Evolutionary conservation across 1,140 invertebrate genomes (phyloP).

Genomic region (Hormaphis cornu): DNA sequence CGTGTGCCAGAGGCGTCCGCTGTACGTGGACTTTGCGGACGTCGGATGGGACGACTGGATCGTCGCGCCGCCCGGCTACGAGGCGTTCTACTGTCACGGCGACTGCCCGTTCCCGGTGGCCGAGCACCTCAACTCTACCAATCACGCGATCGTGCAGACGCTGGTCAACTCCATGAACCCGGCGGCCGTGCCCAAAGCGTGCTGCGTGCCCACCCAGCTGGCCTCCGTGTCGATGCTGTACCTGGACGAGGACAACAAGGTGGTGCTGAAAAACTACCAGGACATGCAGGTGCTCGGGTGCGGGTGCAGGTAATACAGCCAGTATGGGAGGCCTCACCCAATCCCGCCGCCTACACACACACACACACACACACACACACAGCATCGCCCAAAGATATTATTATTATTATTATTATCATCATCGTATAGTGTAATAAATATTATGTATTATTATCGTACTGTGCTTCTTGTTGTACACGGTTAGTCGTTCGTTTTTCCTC

Average conservation of each 20-base stretch:
- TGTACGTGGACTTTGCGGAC: slow-evolving; percentile 93
- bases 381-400: slow-evolving; percentile 31
- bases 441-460: not conserved
- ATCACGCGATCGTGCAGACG: slow-evolving; percentile 97
- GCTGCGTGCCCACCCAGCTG: slow-evolving; percentile 85
- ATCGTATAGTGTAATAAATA: not conserved
- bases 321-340: not conserved
- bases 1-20: slow-evolving; percentile 68
- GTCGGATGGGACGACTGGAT: slow-evolving; percentile 99
- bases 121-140: slow-evolving; percentile 90
- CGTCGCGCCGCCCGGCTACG: slow-evolving; percentile 91
- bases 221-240: slow-evolving; percentile 89
- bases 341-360: too few relatives aligned
- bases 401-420: slow-evolving; percentile 16
- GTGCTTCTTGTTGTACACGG: too few relatives aligned
- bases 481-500: too few relatives aligned
- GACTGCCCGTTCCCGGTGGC: slow-evolving; percentile 87
- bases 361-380: slow-evolving; percentile 10
- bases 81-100: slow-evolving; percentile 91
- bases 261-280: slow-evolving; percentile 92
- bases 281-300: slow-evolving; percentile 91
- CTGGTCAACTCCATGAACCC: slow-evolving; percentile 88
- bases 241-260: slow-evolving; percentile 82
- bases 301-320: slow-evolving; percentile 69
- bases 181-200: slow-evolving; percentile 76